These are phyloP conservation scores for Salvator merianae DNA, from an alignment of 2,113 vertebrate species.

Conservation along the genomic window DNA sequence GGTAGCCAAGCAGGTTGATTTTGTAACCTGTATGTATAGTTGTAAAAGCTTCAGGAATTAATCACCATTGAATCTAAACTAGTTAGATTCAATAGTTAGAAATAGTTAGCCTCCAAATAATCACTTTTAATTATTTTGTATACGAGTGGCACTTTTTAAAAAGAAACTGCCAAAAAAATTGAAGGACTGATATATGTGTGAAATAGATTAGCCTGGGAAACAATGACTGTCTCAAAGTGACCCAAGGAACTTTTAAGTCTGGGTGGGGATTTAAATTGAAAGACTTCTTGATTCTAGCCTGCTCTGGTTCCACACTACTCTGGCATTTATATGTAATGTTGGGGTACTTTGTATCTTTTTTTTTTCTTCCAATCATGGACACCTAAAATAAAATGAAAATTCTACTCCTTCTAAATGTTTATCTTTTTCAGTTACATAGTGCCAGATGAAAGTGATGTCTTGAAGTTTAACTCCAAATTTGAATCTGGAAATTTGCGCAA, in stretches of 20 bases:
- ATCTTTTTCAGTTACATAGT: constrained; percentile 75
- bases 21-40: neutral
- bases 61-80: too few species aligned
- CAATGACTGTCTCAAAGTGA: too few species aligned
- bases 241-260: too few species aligned
- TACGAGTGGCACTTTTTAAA: neutral
- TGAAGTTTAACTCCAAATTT: constrained; percentile 98
- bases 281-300: too few species aligned
- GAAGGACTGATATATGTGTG: too few species aligned
- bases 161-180: too few species aligned
- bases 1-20: neutral
- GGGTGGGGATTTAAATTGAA: too few species aligned
- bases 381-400: constrained; percentile 4
- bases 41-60: neutral
- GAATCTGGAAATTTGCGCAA: constrained; percentile 98
- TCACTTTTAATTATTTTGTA: neutral
- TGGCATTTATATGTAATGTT: neutral
- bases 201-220: too few species aligned
- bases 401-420: constrained; percentile 27
- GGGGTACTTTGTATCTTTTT: neutral
- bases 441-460: constrained; percentile 85
- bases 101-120: neutral
- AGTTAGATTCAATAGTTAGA: too few species aligned
- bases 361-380: neutral
- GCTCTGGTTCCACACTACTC: too few species aligned